Evolutionary conservation across 2,113 vertebrate genomes (phyloP), one percentile per base, ranked within the genome.

Genomic region (Cervus canadensis): DNA sequence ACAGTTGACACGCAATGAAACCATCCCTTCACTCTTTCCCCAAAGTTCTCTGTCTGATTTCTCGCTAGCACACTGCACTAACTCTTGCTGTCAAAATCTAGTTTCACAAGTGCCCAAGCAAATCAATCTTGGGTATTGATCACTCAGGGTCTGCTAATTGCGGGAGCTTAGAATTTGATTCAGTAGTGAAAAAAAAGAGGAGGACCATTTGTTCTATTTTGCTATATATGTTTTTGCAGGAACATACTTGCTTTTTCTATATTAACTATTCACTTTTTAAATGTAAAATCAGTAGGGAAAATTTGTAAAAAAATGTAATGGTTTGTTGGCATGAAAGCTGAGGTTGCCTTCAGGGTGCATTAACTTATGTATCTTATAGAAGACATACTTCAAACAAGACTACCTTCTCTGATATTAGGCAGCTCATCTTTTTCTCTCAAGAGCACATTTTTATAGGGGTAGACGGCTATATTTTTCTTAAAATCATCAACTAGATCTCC

Each of bases 361-460:
- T 98, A 98, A 96, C 84, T 97, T 97, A 97, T 94, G 88, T 96
- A 94, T 98, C 94, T 98, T 98, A 94, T 85, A 92, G 87, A 98
- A 97, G 71, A 56, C 62, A 97, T 98, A 98, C 98, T 98, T 98
- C 90, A 98, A 87, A 57, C 54, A 97, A 85, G 25, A 95, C 98
- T 97, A 97, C 30, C 28, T 98, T 96, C 2, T 4, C 87, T 87
- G 87, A 60, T 97, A 97, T 95, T 98, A 97, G 81, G 84, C 71
- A 98, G 97, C 87, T 43, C 84, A 67, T 97, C 89, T 96, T 97
- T 86, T 86, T 97, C 56, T 97, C 97, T 96, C 97, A 14, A 88
- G 92, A 97, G 97, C 96, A 95, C 56, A 97, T 98, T 97, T 94
- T 95, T 96, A 85, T 85, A 96, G 62, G 45, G 98, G 54, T 86